Evolutionary conservation across 2,797 vertebrate genomes (phyloP).

Genomic region (Synaphobranchus kaupii): DNA sequence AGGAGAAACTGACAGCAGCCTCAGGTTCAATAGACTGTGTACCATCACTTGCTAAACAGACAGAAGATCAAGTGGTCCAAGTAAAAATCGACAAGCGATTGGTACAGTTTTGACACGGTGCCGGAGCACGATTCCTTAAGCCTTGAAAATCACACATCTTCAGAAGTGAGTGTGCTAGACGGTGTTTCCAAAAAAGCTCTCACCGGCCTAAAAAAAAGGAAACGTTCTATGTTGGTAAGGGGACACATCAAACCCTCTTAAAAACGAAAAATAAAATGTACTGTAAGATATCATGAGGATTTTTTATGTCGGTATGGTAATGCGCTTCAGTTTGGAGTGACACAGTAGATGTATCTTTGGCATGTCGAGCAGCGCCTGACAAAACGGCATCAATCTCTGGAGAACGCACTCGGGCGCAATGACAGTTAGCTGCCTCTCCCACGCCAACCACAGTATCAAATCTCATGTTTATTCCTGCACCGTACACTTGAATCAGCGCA

Average conservation of each 20-base stretch:
- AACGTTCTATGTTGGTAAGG: background rate
- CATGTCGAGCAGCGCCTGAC: background rate
- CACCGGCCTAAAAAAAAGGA: background rate
- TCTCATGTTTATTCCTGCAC: background rate
- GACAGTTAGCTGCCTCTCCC: background rate
- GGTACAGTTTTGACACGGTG: background rate
- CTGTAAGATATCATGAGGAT: background rate
- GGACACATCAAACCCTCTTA: background rate
- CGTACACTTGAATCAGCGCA: background rate
- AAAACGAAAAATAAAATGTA: background rate
- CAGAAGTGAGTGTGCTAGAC: background rate
- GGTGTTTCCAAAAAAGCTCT: background rate
- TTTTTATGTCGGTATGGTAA: background rate
- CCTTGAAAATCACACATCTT: background rate
- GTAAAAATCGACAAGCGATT: background rate
- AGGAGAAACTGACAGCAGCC: background rate
- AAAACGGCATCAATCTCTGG: background rate
- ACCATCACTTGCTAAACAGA: background rate
- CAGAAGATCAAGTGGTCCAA: background rate
- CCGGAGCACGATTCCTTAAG: background rate
- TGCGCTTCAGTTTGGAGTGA: background rate
- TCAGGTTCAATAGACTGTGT: background rate
- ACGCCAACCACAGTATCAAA: background rate
- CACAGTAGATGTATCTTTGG: background rate
- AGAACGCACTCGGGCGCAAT: background rate